A percentile compares a stretch with the other conserved stretches of the same genome.
phyloP scores from a whole-genome alignment of 2,888 invertebrate genomes.

The Allacma fusca region DNA sequence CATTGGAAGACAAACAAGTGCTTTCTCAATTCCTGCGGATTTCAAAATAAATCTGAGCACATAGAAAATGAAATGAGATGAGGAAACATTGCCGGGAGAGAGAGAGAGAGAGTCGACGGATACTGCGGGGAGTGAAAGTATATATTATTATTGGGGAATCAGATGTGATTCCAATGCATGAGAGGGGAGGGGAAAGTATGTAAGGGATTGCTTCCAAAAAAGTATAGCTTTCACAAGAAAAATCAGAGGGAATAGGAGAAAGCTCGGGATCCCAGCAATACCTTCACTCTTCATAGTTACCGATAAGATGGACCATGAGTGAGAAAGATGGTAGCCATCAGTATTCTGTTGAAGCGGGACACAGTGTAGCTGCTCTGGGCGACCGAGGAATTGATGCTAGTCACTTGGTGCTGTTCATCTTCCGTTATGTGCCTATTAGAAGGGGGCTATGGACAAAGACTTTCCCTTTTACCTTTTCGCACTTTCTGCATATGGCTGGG shows the following conservation, averaged over 20 bases:
- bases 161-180: constrained; percentile 29
- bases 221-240: no score
- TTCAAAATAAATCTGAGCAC: constrained; percentile 14
- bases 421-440: not conserved
- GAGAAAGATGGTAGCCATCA: constrained; percentile 45
- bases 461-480: constrained; percentile 6
- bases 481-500: not conserved
- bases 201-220: no score
- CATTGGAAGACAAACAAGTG: not conserved
- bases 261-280: not conserved
- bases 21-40: not conserved
- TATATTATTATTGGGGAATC: not conserved
- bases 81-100: constrained; percentile 7
- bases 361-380: constrained; percentile 23
- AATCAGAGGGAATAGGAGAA: not conserved
- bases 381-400: constrained; percentile 47
- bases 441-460: constrained; percentile 24
- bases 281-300: not conserved
- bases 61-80: constrained; percentile 20
- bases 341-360: constrained; percentile 43
- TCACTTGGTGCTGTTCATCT: constrained; percentile 37
- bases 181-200: not conserved
- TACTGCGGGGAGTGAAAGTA: no score
- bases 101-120: no score
- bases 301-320: constrained; percentile 33